These are phyloP conservation scores for Caenorhabditis zanzibari DNA, from an alignment of 2,888 invertebrate species.

Conservation along the genomic window DNA sequence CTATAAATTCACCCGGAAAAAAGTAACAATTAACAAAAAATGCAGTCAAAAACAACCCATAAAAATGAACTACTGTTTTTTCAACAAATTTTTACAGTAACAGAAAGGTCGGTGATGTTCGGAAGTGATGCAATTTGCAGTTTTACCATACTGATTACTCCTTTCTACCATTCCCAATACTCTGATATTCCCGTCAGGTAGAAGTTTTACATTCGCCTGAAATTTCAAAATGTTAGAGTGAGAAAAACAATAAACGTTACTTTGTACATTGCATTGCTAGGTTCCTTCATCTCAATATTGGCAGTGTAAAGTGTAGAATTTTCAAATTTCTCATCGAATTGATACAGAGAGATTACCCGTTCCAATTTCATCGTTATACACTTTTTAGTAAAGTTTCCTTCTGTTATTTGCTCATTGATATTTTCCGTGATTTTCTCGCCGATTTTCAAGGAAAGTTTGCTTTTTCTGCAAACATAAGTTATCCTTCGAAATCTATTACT, in stretches of 20 bases:
- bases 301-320: slow-evolving; percentile 37
- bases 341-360: slow-evolving; percentile 15
- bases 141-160: slow-evolving; percentile 52
- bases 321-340: slow-evolving; percentile 33
- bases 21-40: not conserved
- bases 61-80: no score
- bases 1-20: not conserved
- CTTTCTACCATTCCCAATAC: slow-evolving; percentile 52
- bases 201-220: slow-evolving; percentile 42
- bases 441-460: slow-evolving; percentile 5
- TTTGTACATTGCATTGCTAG: slow-evolving; percentile 54
- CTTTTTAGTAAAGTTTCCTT: slow-evolving; percentile 19
- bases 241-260: not conserved
- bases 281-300: slow-evolving; percentile 27
- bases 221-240: not conserved
- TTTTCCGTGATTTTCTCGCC: slow-evolving; percentile 11
- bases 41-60: not conserved
- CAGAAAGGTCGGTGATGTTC: slow-evolving; percentile 58
- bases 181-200: not conserved
- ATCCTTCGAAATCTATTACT: no score
- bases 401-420: slow-evolving; percentile 34
- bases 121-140: slow-evolving; percentile 53
- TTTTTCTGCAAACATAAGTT: no score
- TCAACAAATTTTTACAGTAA: slow-evolving; percentile 40
- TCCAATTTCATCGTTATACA: slow-evolving; percentile 53